Conservation (phyloP, 2,888 invertebrate genomes). For the Drosophila cognata region DNA sequence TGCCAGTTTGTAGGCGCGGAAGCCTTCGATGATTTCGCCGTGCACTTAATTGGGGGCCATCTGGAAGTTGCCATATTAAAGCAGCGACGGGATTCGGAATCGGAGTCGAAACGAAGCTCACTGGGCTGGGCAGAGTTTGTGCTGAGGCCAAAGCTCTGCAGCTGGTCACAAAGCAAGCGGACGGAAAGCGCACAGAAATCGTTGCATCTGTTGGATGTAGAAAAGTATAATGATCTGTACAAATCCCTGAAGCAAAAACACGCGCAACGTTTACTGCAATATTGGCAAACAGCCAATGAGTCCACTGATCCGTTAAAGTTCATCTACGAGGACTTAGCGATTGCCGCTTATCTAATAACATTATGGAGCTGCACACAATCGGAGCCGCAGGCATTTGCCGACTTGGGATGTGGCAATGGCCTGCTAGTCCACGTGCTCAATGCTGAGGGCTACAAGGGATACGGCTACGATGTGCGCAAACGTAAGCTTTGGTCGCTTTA, state of each 20-base stretch:
- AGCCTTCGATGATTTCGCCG: constrained; percentile 66
- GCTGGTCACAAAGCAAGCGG: constrained; percentile 66
- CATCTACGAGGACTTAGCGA: constrained; percentile 98
- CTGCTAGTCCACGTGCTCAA: constrained; percentile 94
- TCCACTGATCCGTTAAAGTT: constrained; percentile 97
- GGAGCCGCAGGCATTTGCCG: constrained; percentile 90
- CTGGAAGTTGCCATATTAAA: constrained; percentile 39
- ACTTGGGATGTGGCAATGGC: constrained; percentile 99
- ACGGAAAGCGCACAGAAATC: constrained; percentile 84
- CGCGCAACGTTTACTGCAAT: constrained; percentile 90
- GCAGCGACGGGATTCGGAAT: constrained; percentile 1
- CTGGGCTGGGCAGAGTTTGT: constrained; percentile 78
- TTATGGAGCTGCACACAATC: constrained; percentile 89
- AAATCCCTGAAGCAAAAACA: constrained; percentile 91
- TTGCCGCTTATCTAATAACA: constrained; percentile 93
- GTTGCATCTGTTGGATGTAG: constrained; percentile 88
- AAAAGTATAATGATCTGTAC: constrained; percentile 90
- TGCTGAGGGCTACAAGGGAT: constrained; percentile 92
- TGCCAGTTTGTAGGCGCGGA: constrained; percentile 64
- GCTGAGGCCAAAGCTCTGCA: constrained; percentile 86
- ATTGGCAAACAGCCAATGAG: constrained; percentile 96
- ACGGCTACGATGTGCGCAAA: constrained; percentile 93
- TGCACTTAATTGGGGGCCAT: constrained; percentile 46
- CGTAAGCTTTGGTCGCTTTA: constrained; percentile 96
- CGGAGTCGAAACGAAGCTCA: constrained; percentile 16